Evolutionary conservation across 2,888 invertebrate species (phyloP), one percentile per base, ranked within the genome.

Genomic region (Dromius quadrimaculatus): DNA sequence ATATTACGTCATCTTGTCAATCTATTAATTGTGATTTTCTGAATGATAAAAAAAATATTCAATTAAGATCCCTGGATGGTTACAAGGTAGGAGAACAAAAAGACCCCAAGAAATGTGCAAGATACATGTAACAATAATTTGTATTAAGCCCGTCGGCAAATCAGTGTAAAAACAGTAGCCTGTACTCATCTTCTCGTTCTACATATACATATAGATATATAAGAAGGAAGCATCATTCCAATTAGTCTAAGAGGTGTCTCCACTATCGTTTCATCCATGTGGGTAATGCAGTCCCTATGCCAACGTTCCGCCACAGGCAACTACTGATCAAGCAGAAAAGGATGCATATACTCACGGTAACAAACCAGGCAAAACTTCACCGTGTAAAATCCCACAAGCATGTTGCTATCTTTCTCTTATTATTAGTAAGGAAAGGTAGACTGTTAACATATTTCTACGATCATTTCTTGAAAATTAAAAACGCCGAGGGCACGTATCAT

Each of bases 381-480:
- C n/a, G 19, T 19, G 13, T 28, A 32, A 66, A 54, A 64, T 47
- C 64, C 36, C 64, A 19, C 50, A 64, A 50, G 45, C 47, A 9
- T 19, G 2, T 8, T 36, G 22, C 28, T 20, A 43, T 68, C 68
- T 59, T 41, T 59, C 50, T 68, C 68, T 68, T 47, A 68, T 68
- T 68, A 68, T 68, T 68, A 68, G 68, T 68, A 68, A 68, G 68
- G 68, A 50, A 59, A 68, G 57, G 68, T 57, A 68, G 59, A 68
- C 68, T 59, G 68, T 68, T 68, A 68, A 68, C 68, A 68, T 68
- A 68, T 43, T 68, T 68, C 68, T 62, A 34, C 68, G 68, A 81
- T 81, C 81, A 80, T 82, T 80, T 82, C 81, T 81, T 79, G 81
- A 81, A 82, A 82, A 82, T 81, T 81, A 81, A 82, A 82, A 82